Percentiles rank a stretch among this genome's conserved stretches.
phyloP scores from a whole-genome alignment of 2,797 vertebrate species.

The Falco berigora region DNA sequence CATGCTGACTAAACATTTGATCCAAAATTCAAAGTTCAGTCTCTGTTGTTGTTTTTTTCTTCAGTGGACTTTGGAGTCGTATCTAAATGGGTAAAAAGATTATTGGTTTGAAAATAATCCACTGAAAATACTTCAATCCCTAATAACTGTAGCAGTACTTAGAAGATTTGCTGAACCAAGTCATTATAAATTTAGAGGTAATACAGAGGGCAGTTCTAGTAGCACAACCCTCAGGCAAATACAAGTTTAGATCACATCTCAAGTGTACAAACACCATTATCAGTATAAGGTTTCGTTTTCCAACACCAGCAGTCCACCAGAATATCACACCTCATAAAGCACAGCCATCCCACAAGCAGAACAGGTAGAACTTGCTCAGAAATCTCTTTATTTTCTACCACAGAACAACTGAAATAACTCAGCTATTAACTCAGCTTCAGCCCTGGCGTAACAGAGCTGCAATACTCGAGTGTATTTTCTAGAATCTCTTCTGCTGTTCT shows the following conservation, averaged over 20 bases:
- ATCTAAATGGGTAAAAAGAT: neutral
- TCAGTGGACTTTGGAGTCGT: neutral
- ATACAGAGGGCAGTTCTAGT: neutral
- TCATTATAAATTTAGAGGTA: neutral
- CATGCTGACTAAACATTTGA: slow-evolving; percentile 22
- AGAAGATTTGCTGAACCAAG: neutral
- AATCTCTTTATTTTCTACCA: neutral
- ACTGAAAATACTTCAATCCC: neutral
- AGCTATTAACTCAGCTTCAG: neutral
- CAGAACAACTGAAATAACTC: neutral
- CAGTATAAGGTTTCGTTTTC: neutral
- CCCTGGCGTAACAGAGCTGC: neutral
- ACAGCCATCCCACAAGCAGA: neutral
- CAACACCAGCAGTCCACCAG: neutral
- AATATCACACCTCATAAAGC: neutral
- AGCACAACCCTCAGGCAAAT: neutral
- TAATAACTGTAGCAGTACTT: neutral
- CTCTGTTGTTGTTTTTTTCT: neutral
- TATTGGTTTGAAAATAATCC: neutral
- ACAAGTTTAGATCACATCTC: neutral
- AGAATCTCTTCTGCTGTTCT: neutral
- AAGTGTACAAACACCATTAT: neutral
- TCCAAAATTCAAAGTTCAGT: slow-evolving; percentile 41
- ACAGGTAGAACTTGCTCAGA: neutral
- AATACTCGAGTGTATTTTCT: neutral